phyloP scores from a whole-genome alignment of 2,797 vertebrate species.

The Ciconia nigra region DNA sequence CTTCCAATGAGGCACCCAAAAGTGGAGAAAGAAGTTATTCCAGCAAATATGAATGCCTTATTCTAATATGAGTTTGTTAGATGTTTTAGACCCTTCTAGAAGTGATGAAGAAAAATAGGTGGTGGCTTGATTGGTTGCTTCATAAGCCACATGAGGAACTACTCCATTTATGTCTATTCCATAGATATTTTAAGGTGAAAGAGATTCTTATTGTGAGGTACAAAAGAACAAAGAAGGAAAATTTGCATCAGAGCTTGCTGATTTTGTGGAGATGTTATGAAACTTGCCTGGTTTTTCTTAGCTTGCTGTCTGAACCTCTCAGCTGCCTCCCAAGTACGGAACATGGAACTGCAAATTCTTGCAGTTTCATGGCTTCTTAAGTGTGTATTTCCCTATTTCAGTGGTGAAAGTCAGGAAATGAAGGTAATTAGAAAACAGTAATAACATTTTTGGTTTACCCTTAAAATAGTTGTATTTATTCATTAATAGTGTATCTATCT shows the following conservation, averaged over 20 bases:
- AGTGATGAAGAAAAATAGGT: neutral
- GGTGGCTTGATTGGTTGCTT: neutral
- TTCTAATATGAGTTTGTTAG: neutral
- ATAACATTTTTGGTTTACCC: neutral
- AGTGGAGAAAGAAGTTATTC: neutral
- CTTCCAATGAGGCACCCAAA: neutral
- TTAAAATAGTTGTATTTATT: neutral
- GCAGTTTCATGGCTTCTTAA: neutral
- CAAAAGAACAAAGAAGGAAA: neutral
- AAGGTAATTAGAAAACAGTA: neutral
- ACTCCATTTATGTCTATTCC: neutral
- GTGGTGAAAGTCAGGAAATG: neutral
- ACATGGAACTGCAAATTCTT: neutral
- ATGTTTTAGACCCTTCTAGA: neutral
- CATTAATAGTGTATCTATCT: neutral
- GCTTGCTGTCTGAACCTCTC: neutral
- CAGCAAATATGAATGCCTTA: neutral
- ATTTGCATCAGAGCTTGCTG: neutral
- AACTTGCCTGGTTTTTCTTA: neutral
- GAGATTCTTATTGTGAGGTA: neutral
- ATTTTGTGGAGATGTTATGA: neutral
- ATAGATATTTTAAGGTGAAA: neutral
- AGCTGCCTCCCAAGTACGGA: neutral
- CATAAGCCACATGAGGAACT: neutral
- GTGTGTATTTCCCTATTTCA: neutral